Percentiles rank a stretch among this genome's conserved stretches.
Conservation (phyloP, 2,888 invertebrate species). For the Cosmorhoe ocellata region DNA sequence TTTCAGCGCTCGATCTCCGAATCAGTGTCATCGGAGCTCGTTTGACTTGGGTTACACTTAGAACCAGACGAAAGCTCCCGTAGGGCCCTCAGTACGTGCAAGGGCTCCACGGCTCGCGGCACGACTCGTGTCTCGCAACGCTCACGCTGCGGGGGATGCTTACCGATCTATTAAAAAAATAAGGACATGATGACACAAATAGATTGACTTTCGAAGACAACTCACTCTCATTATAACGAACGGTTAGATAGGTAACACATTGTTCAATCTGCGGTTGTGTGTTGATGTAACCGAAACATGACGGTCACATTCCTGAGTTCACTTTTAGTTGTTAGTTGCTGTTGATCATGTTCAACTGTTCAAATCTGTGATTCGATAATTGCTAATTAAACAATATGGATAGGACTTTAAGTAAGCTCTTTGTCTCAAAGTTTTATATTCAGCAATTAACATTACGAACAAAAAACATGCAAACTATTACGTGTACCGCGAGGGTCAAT, state of each 20-base stretch:
- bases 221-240: slow-evolving; percentile 56
- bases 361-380: slow-evolving; percentile 37
- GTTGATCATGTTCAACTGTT: slow-evolving; percentile 43
- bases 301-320: slow-evolving; percentile 76
- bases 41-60: slow-evolving; percentile 35
- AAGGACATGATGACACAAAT: slow-evolving; percentile 81
- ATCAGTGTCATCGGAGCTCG: slow-evolving; percentile 69
- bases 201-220: slow-evolving; percentile 69
- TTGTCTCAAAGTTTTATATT: slow-evolving; percentile 52
- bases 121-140: slow-evolving; percentile 71
- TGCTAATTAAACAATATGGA: slow-evolving; percentile 35
- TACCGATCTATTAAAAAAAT: slow-evolving; percentile 80
- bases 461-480: slow-evolving; percentile 80
- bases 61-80: slow-evolving; percentile 35
- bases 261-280: slow-evolving; percentile 51
- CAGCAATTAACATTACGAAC: slow-evolving; percentile 62
- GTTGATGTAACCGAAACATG: slow-evolving; percentile 82
- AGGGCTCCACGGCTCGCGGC: slow-evolving; percentile 66
- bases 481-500: slow-evolving; percentile 73
- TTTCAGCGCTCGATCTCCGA: slow-evolving; percentile 53
- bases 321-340: slow-evolving; percentile 73
- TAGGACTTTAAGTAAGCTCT: slow-evolving; percentile 42
- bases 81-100: slow-evolving; percentile 66
- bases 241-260: slow-evolving; percentile 60
- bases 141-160: slow-evolving; percentile 78